phyloP scores from a whole-genome alignment of 1,140 invertebrate genomes.

The Diachasma alloeum region DNA sequence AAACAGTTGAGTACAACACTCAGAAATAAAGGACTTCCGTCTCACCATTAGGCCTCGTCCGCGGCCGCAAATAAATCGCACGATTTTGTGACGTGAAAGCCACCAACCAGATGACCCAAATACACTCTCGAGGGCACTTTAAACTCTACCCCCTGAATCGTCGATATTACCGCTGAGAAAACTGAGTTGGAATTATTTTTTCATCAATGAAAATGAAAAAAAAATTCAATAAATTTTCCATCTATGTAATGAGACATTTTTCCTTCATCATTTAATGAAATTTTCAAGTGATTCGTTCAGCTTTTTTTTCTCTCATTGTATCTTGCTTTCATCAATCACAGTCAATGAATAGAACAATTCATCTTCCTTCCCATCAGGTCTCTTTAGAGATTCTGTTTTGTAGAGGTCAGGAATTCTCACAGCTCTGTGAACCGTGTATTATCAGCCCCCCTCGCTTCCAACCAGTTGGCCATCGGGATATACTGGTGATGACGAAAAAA shows the following conservation, averaged over 20 bases:
- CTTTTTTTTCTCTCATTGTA: too few species aligned
- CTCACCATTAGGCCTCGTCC: conserved; percentile 7
- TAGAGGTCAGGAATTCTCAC: not conserved
- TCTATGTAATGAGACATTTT: too few species aligned
- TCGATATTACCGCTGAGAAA: not conserved
- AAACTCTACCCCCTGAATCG: not conserved
- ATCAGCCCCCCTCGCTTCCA: not conserved
- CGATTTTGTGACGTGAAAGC: conserved; percentile 26
- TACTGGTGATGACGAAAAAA: conserved; percentile 48
- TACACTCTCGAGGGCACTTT: conserved; percentile 16
- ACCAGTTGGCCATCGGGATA: conserved; percentile 23
- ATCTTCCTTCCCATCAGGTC: not conserved
- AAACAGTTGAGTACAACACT: conserved; percentile 25
- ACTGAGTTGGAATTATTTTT: not conserved
- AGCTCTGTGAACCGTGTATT: conserved; percentile 18
- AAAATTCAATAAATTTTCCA: not conserved
- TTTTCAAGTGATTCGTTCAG: too few species aligned
- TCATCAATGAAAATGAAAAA: not conserved
- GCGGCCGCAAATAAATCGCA: conserved; percentile 41
- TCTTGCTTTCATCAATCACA: not conserved
- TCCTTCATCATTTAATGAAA: too few species aligned
- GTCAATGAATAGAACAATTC: not conserved
- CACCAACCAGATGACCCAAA: conserved; percentile 37
- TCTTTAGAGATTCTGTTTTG: not conserved
- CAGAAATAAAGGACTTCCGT: conserved; percentile 36